Conservation (phyloP, 1,140 invertebrate species). For the Tetramorium parvispinum region DNA sequence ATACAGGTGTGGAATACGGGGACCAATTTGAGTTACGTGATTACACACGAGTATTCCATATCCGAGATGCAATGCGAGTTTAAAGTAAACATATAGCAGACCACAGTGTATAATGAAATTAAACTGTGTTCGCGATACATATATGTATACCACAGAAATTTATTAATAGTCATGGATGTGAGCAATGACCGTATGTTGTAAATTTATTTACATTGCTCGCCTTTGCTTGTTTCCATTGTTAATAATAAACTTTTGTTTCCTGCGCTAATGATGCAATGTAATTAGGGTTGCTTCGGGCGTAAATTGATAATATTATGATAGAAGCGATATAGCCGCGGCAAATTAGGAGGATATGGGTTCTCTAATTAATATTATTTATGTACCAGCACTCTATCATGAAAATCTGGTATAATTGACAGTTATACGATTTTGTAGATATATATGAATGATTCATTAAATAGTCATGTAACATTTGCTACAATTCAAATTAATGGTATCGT, state of each 20-base stretch:
- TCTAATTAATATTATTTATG: conserved; percentile 49
- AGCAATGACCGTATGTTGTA: not conserved
- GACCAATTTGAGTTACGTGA: conserved; percentile 30
- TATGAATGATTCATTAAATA: conserved; percentile 19
- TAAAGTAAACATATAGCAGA: conserved; percentile 44
- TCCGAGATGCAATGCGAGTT: conserved; percentile 28
- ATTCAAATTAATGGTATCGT: conserved; percentile 2
- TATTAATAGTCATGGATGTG: conserved; percentile 32
- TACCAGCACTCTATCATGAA: conserved; percentile 6
- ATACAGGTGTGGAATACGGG: not conserved
- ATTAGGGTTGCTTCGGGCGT: conserved; percentile 16
- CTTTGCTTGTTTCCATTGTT: conserved; percentile 9
- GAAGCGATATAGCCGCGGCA: not conserved
- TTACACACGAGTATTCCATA: conserved; percentile 31
- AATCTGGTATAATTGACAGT: conserved; percentile 30
- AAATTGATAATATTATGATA: conserved; percentile 21
- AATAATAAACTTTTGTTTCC: conserved; percentile 33
- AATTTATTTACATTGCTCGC: conserved; percentile 25
- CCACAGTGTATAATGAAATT: conserved; percentile 28
- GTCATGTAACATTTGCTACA: conserved; percentile 31
- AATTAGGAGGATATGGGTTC: conserved; percentile 21
- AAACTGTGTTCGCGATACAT: conserved; percentile 8
- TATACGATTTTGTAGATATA: conserved; percentile 4
- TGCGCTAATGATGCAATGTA: conserved; percentile 18
- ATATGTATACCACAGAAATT: not conserved